Percentiles rank a stretch among this genome's conserved stretches.
phyloP scores from a whole-genome alignment of 1,140 invertebrate species.

The Cydia amplana region DNA sequence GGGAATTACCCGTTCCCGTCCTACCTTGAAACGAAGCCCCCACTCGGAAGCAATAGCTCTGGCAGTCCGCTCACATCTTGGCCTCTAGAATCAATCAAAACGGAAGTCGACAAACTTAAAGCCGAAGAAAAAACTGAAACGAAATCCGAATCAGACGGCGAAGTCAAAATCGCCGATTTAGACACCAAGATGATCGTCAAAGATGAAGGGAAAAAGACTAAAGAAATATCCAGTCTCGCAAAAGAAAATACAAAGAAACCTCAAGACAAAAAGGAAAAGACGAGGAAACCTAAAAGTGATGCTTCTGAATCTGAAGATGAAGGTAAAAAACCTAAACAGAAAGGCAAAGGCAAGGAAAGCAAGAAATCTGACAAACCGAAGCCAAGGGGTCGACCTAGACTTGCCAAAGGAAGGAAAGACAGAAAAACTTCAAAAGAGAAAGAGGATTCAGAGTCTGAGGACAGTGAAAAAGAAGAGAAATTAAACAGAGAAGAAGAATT shows the following conservation, averaged over 20 bases:
- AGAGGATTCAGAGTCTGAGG: constrained; percentile 67
- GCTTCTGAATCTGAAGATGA: constrained; percentile 60
- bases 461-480: constrained; percentile 81
- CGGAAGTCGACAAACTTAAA: constrained; percentile 71
- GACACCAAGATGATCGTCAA: constrained; percentile 82
- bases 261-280: constrained; percentile 45
- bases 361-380: constrained; percentile 64
- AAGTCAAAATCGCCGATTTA: constrained; percentile 81
- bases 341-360: constrained; percentile 59
- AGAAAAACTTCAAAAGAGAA: constrained; percentile 70
- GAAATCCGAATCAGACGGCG: constrained; percentile 77
- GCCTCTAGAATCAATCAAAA: constrained; percentile 71
- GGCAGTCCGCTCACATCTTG: constrained; percentile 68
- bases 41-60: constrained; percentile 60
- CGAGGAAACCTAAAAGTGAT: constrained; percentile 51
- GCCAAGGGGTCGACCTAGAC: constrained; percentile 61
- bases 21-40: constrained; percentile 67
- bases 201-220: constrained; percentile 70
- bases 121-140: constrained; percentile 72
- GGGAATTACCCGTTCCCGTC: constrained; percentile 51
- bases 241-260: constrained; percentile 42
- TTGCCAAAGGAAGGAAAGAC: constrained; percentile 66
- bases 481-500: constrained; percentile 79
- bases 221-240: constrained; percentile 25
- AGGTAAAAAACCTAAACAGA: constrained; percentile 57